phyloP scores from a whole-genome alignment of 1,140 invertebrate species.

The Drosophila kanapiae region DNA sequence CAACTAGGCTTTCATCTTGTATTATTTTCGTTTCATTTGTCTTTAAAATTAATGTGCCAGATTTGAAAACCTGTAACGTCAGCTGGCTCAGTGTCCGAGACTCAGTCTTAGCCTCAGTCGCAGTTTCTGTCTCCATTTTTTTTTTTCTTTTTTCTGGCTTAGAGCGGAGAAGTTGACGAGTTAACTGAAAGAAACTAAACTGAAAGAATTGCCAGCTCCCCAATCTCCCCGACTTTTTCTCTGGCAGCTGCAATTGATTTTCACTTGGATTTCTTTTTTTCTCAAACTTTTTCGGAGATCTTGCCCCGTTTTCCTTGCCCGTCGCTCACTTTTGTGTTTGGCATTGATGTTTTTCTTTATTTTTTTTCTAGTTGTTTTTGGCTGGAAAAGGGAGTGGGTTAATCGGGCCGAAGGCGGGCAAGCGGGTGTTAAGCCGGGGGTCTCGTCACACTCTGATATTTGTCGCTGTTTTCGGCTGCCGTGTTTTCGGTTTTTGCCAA shows the following conservation, averaged over 20 bases:
- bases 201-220: conserved; percentile 53
- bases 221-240: conserved; percentile 9
- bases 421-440: conserved; percentile 20
- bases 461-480: conserved; percentile 63
- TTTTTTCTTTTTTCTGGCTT: conserved; percentile 13
- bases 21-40: conserved; percentile 79
- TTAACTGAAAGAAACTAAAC: conserved; percentile 62
- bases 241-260: conserved; percentile 70
- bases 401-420: too few relatives aligned
- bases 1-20: conserved; percentile 42
- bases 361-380: not conserved
- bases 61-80: conserved; percentile 77
- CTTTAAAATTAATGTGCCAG: conserved; percentile 80
- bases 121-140: conserved; percentile 20
- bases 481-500: conserved; percentile 27
- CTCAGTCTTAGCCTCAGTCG: conserved; percentile 18
- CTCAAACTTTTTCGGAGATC: conserved; percentile 46
- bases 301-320: conserved; percentile 64
- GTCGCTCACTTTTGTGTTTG: conserved; percentile 70
- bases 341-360: conserved; percentile 54
- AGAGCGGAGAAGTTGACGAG: conserved; percentile 47
- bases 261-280: conserved; percentile 60
- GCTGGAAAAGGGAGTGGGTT: conserved; percentile 32
- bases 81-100: conserved; percentile 52
- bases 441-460: conserved; percentile 79